phyloP scores from a whole-genome alignment of 1,140 invertebrate species.

The Microplitis demolitor region DNA sequence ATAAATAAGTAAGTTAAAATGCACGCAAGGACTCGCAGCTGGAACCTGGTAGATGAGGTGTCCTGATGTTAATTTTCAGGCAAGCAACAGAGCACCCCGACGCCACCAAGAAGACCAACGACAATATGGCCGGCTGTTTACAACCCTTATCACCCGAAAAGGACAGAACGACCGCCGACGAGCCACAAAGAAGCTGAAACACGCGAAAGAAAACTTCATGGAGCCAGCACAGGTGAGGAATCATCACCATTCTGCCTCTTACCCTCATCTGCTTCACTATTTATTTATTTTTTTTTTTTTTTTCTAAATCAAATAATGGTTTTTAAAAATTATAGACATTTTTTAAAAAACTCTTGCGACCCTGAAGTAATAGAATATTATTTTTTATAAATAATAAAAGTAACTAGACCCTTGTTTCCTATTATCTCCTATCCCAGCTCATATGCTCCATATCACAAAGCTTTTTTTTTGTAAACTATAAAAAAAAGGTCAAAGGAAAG shows the following conservation, averaged over 20 bases:
- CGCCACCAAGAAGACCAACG: slow-evolving; percentile 49
- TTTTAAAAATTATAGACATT: too few relatives aligned
- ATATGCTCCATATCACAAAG: neutral
- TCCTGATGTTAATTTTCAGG: slow-evolving; percentile 57
- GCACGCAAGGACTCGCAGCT: slow-evolving; percentile 27
- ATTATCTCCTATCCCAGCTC: too few relatives aligned
- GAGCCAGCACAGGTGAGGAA: slow-evolving; percentile 53
- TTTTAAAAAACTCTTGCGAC: too few relatives aligned
- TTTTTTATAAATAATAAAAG: too few relatives aligned
- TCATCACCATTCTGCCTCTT: slow-evolving; percentile 31
- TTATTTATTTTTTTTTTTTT: too few relatives aligned
- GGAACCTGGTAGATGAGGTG: slow-evolving; percentile 49
- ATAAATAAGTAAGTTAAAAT: neutral
- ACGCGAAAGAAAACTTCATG: slow-evolving; percentile 48
- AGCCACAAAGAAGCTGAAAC: slow-evolving; percentile 50
- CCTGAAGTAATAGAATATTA: too few relatives aligned
- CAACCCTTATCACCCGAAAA: slow-evolving; percentile 52
- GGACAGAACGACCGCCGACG: slow-evolving; percentile 50
- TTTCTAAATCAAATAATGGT: too few relatives aligned
- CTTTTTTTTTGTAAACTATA: neutral
- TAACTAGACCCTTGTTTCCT: too few relatives aligned
- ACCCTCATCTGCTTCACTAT: slow-evolving; percentile 18
- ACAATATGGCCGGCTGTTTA: slow-evolving; percentile 52
- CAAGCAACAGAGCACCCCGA: slow-evolving; percentile 48
- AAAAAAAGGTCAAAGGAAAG: slow-evolving; percentile 15